Conservation (phyloP, 2,888 invertebrate genomes). For the Cryptophagus acutangulus region DNA sequence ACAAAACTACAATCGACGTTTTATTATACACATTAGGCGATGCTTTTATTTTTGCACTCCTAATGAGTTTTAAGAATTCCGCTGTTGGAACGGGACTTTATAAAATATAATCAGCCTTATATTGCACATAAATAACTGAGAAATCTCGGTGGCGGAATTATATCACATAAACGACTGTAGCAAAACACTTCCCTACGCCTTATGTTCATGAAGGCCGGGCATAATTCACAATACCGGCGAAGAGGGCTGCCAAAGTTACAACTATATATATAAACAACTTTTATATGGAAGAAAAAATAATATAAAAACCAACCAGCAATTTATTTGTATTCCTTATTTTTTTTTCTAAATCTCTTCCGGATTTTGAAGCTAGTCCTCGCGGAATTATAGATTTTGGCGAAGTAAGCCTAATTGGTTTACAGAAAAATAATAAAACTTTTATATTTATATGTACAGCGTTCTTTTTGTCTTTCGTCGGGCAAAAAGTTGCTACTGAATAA, state of each 20-base stretch:
- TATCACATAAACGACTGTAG: slow-evolving; percentile 38
- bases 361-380: too few relatives aligned
- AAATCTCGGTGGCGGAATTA: slow-evolving; percentile 38
- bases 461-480: neutral
- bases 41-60: too few relatives aligned
- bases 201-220: slow-evolving; percentile 36
- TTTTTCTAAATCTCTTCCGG: too few relatives aligned
- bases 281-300: slow-evolving; percentile 4
- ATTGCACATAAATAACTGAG: slow-evolving; percentile 39
- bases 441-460: neutral
- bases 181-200: slow-evolving; percentile 37
- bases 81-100: slow-evolving; percentile 26
- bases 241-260: slow-evolving; percentile 23
- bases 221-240: slow-evolving; percentile 36
- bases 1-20: too few relatives aligned
- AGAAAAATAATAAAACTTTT: too few relatives aligned
- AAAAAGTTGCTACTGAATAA: slow-evolving; percentile 7
- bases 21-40: too few relatives aligned
- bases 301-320: too few relatives aligned
- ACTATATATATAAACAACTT: slow-evolving; percentile 19
- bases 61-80: slow-evolving; percentile 26
- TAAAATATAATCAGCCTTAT: slow-evolving; percentile 37
- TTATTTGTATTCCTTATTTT: too few relatives aligned
- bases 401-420: too few relatives aligned
- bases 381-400: too few relatives aligned